phyloP scores from a whole-genome alignment of 2,888 invertebrate species.

The Xanthia togata region DNA sequence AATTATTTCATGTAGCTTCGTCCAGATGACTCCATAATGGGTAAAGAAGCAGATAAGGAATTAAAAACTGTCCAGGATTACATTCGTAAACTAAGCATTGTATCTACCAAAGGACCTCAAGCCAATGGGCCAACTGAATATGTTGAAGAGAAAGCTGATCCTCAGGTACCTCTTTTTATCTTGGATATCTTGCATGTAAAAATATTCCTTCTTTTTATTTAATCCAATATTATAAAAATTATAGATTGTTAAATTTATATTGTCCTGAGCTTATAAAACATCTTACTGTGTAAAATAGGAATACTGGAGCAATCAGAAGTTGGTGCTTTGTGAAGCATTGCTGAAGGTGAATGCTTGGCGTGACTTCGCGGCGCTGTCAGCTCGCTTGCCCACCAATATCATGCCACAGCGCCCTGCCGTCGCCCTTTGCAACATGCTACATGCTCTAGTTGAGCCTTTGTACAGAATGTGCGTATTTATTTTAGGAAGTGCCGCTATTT shows the following conservation, averaged over 20 bases:
- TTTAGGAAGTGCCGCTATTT: too few relatives aligned
- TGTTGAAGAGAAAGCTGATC: constrained; percentile 93
- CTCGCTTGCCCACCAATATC: constrained; percentile 95
- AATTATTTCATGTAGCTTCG: constrained; percentile 90
- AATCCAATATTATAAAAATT: neutral
- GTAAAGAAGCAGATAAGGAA: constrained; percentile 95
- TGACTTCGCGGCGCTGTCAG: constrained; percentile 94
- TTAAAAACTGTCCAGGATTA: constrained; percentile 96
- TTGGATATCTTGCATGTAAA: neutral
- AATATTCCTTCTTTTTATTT: neutral
- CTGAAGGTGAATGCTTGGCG: constrained; percentile 97
- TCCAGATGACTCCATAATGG: constrained; percentile 95
- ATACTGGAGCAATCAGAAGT: constrained; percentile 96
- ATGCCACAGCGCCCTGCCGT: constrained; percentile 94
- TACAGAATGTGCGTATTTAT: constrained; percentile 92
- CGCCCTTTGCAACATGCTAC: constrained; percentile 95
- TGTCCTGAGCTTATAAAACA: neutral
- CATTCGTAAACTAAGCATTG: constrained; percentile 95
- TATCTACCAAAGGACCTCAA: constrained; percentile 95
- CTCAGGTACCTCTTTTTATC: constrained; percentile 85
- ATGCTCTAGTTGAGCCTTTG: constrained; percentile 96
- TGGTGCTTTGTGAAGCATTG: constrained; percentile 97
- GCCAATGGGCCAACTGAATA: constrained; percentile 92
- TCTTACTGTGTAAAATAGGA: constrained; percentile 73
- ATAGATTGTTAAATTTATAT: neutral